These are phyloP conservation scores for Bembecia ichneumoniformis DNA, from an alignment of 2,888 invertebrate species.

Conservation along the genomic window DNA sequence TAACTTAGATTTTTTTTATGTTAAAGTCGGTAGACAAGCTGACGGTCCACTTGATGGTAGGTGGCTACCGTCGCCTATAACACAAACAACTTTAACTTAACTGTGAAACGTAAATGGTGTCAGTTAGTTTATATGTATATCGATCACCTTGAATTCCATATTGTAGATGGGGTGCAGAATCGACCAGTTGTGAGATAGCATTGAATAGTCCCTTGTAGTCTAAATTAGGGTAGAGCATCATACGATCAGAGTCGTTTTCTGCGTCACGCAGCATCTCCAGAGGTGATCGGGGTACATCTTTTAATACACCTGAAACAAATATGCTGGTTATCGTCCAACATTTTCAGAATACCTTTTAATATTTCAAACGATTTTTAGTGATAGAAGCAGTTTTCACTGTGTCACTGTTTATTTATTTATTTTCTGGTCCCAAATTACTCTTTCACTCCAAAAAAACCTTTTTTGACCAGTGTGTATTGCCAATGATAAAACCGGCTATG, in stretches of 20 bases:
- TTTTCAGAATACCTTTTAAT: not conserved
- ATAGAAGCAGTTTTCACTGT: not conserved
- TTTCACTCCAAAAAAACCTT: too few relatives aligned
- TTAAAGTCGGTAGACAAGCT: too few relatives aligned
- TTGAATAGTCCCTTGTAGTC: constrained; percentile 97
- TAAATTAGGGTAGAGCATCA: constrained; percentile 94
- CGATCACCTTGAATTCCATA: constrained; percentile 87
- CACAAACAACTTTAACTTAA: too few relatives aligned
- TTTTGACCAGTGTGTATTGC: too few relatives aligned
- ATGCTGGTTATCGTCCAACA: not conserved
- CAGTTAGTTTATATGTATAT: too few relatives aligned
- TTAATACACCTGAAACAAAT: constrained; percentile 83
- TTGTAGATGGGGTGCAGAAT: constrained; percentile 93
- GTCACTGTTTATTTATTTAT: too few relatives aligned
- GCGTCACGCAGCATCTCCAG: constrained; percentile 91
- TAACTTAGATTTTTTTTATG: too few relatives aligned
- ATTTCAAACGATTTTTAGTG: not conserved
- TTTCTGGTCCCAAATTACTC: too few relatives aligned
- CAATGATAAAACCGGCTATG: too few relatives aligned
- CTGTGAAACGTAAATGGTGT: too few relatives aligned
- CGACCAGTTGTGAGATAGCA: constrained; percentile 90
- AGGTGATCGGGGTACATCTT: constrained; percentile 95
- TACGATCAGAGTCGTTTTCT: constrained; percentile 87
- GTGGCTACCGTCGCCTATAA: too few relatives aligned
- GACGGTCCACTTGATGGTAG: too few relatives aligned